Conservation (phyloP, 1,140 invertebrate genomes). For the Hermetia illucens region DNA sequence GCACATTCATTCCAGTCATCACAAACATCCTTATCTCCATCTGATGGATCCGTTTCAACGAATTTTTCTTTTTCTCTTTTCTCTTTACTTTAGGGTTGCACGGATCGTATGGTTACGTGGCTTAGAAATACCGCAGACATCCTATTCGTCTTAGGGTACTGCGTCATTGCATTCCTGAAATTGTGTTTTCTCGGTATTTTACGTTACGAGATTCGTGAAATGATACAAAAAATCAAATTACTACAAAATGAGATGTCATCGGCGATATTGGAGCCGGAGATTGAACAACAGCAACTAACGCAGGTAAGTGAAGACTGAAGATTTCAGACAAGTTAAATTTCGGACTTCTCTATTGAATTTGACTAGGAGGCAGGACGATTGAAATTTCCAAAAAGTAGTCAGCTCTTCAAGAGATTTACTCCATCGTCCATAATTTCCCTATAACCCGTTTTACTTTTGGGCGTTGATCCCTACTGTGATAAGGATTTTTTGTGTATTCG, state of each 20-base stretch:
- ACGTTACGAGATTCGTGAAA: constrained; percentile 70
- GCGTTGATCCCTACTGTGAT: too few relatives aligned
- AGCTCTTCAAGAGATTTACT: too few relatives aligned
- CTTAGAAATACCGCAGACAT: constrained; percentile 62
- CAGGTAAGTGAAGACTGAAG: constrained; percentile 2
- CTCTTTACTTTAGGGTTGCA: constrained; percentile 40
- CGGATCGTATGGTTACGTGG: constrained; percentile 52
- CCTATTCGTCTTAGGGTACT: constrained; percentile 73
- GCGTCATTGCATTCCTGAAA: constrained; percentile 80
- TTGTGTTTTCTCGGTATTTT: constrained; percentile 79
- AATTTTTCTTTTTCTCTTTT: constrained; percentile 2
- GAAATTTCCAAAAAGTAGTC: too few relatives aligned
- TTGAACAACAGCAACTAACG: constrained; percentile 15
- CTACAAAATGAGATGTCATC: constrained; percentile 35
- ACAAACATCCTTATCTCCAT: too few relatives aligned
- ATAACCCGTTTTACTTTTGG: too few relatives aligned
- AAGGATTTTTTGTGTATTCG: too few relatives aligned
- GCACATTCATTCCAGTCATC: too few relatives aligned
- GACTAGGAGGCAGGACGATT: too few relatives aligned
- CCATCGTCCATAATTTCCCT: too few relatives aligned
- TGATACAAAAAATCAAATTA: constrained; percentile 77
- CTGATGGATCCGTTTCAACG: too few relatives aligned
- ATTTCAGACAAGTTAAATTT: too few relatives aligned
- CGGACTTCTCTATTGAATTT: too few relatives aligned
- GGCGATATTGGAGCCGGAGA: constrained; percentile 15